phyloP scores from a whole-genome alignment of 2,113 vertebrate genomes.

The Puntigrus tetrazona region DNA sequence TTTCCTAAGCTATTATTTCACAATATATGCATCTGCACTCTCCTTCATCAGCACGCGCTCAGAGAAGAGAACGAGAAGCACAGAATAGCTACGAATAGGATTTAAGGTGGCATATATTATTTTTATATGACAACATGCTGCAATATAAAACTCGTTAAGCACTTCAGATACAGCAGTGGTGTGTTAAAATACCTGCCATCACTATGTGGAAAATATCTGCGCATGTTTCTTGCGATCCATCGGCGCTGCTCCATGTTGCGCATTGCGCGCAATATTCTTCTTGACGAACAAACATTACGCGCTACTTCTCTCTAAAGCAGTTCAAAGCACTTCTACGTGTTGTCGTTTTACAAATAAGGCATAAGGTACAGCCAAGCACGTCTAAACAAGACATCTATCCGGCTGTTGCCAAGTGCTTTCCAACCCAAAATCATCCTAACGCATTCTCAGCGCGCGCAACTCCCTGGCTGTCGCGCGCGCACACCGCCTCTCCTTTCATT shows the following conservation, averaged over 20 bases:
- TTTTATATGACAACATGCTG: background rate
- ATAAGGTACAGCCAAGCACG: background rate
- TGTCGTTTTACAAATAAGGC: background rate
- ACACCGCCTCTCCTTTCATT: constrained; percentile 31
- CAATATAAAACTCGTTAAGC: background rate
- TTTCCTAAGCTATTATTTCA: too few relatives aligned
- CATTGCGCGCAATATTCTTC: constrained; percentile 46
- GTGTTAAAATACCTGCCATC: constrained; percentile 30
- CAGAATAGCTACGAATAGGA: background rate
- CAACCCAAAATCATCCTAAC: constrained; percentile 24
- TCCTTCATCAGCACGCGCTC: background rate
- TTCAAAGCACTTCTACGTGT: background rate
- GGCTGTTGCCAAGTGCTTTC: constrained; percentile 52
- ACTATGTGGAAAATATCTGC: constrained; percentile 9
- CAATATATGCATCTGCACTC: background rate
- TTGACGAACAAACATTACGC: background rate
- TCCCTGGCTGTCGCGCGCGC: constrained; percentile 19
- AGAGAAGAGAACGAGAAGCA: background rate
- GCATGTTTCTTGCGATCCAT: constrained; percentile 4
- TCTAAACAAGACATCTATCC: constrained; percentile 15
- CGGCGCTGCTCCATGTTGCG: constrained; percentile 27
- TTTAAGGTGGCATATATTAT: background rate
- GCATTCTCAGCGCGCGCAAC: constrained; percentile 56
- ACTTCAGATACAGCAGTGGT: background rate
- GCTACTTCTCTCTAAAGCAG: background rate